Evolutionary conservation across 1,140 invertebrate genomes (phyloP), one percentile per base, ranked within the genome.

Genomic region (Helicoverpa armigera): DNA sequence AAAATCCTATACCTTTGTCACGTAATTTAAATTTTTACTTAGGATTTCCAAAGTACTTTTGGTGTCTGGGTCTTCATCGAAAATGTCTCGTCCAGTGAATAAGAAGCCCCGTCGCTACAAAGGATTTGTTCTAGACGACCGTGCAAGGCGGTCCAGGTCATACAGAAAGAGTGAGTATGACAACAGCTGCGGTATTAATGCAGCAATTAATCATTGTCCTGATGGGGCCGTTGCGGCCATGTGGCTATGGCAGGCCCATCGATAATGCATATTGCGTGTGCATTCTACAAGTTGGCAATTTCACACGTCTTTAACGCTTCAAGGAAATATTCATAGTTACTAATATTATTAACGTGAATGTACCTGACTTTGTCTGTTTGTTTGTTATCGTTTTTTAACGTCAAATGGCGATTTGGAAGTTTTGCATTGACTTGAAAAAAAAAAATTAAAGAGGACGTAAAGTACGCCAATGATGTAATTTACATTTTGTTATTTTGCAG

Each of bases 151-250:
- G 69, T 70, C 60, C 29, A 83, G 79, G 23, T 84, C 87, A n/a
- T 86, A 84, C 53, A 87, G 80, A 82, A 86, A 91, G 82, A 81
- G 90, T 91, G 79, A 88, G 90, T 83, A 78, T 70, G n/a, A 70
- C 35, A 48, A 48, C 35, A 18, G 35, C 12, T 65, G 61, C 48
- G 11, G 48, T 51, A 10, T 23, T 51, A 51, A 2, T 48, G 12
- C 12, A 76, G 61, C 65, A 3, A 58, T 53, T 14, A 23, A 50
- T 70, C 14, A 67, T 31, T 35, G n/a, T 50, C 35, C 63, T 54
- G 13, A 13, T 54, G 23, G 14, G 18, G 18, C 13, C 16, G 10
- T 67, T 78, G 61, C 50, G 54, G 9, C 13, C 51, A 12, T 16
- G 50, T 29, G 31, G 35, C 9, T 54, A 7, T 56, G 70, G 63